A percentile compares a stretch with the other conserved stretches of the same genome.
Evolutionary conservation across 1,140 invertebrate species (phyloP).

Genomic region (Neodiprion lecontei): DNA sequence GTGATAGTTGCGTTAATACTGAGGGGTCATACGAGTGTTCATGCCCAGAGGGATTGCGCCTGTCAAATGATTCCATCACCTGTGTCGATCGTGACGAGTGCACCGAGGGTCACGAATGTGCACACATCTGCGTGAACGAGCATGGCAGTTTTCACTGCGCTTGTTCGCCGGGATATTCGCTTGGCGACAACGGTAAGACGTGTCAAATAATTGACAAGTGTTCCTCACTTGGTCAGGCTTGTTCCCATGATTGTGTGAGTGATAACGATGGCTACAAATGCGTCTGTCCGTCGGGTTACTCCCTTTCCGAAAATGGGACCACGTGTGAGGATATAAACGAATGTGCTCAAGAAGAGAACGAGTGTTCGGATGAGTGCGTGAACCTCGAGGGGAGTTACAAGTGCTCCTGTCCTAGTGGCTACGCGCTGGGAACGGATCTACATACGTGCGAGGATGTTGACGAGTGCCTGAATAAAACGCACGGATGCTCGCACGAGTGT

Average conservation of each 20-base stretch:
- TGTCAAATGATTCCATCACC: slow-evolving; percentile 26
- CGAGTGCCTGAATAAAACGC: slow-evolving; percentile 47
- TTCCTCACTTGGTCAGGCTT: slow-evolving; percentile 54
- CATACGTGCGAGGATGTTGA: slow-evolving; percentile 62
- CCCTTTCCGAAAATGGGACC: slow-evolving; percentile 45
- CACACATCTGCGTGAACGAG: background rate
- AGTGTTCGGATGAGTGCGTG: slow-evolving; percentile 69
- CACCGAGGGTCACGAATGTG: slow-evolving; percentile 27
- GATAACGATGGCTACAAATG: slow-evolving; percentile 61
- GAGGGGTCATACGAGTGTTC: slow-evolving; percentile 59
- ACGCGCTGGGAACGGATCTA: slow-evolving; percentile 54
- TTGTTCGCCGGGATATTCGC: slow-evolving; percentile 55
- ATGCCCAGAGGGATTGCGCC: slow-evolving; percentile 34
- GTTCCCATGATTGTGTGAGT: slow-evolving; percentile 57
- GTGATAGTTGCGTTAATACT: slow-evolving; percentile 66
- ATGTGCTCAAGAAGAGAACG: slow-evolving; percentile 61
- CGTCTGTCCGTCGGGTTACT: slow-evolving; percentile 60
- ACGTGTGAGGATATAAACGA: slow-evolving; percentile 64
- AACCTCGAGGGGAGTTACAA: slow-evolving; percentile 70
- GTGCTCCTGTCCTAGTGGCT: slow-evolving; percentile 66
- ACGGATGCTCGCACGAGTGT: slow-evolving; percentile 60
- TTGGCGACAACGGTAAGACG: background rate
- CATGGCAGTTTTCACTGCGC: slow-evolving; percentile 55
- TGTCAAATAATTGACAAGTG: slow-evolving; percentile 81
- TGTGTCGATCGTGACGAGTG: slow-evolving; percentile 27